Evolutionary conservation across 2,113 vertebrate genomes (phyloP).

Genomic region (Bombycilla garrulus): DNA sequence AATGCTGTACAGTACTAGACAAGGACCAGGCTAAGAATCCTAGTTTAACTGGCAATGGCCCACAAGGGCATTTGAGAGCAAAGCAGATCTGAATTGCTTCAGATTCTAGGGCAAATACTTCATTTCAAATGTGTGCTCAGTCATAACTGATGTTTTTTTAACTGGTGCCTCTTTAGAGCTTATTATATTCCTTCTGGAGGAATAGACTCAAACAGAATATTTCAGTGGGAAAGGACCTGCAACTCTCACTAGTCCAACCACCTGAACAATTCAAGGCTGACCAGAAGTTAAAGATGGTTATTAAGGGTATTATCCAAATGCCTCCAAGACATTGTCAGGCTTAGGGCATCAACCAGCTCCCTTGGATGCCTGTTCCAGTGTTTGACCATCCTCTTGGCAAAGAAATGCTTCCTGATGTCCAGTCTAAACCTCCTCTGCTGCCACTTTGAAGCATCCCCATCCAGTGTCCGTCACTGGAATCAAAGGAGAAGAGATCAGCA

Average conservation of each 20-base stretch:
- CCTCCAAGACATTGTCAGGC: not conserved
- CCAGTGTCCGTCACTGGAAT: not conserved
- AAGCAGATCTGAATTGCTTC: not conserved
- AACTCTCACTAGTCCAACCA: not conserved
- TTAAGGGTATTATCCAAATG: not conserved
- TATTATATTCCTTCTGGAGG: not conserved
- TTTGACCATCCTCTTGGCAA: not conserved
- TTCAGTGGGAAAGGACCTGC: not conserved
- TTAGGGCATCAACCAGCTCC: not conserved
- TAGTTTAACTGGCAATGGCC: not conserved
- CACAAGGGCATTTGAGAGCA: not conserved
- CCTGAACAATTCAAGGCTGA: not conserved
- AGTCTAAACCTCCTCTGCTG: not conserved
- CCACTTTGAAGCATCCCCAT: rapidly evolving
- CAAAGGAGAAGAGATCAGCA: not conserved
- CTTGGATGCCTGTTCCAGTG: too few relatives aligned
- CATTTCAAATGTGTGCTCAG: not conserved
- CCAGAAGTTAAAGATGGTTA: not conserved
- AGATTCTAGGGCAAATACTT: not conserved
- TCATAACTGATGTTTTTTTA: not conserved
- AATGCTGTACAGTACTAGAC: not conserved
- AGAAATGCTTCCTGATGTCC: not conserved
- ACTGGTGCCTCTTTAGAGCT: not conserved
- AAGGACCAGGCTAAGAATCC: not conserved
- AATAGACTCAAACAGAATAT: not conserved